phyloP scores from a whole-genome alignment of 2,113 vertebrate genomes.

The Sturnira hondurensis region DNA sequence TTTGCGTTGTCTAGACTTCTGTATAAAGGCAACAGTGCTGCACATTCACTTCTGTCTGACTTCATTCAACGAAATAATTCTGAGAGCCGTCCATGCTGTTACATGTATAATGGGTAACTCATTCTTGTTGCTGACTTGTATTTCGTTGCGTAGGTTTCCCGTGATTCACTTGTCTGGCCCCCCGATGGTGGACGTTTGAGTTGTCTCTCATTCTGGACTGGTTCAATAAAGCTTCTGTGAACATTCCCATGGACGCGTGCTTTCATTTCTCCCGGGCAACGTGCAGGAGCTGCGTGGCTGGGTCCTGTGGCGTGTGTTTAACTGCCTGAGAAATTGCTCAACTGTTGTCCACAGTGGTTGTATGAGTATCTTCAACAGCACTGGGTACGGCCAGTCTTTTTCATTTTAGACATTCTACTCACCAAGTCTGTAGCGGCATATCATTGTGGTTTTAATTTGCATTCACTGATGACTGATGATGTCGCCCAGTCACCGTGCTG shows the following conservation, averaged over 20 bases:
- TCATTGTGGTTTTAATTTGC: neutral
- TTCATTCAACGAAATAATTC: neutral
- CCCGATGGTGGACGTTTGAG: neutral
- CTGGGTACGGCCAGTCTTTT: neutral
- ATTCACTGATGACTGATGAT: neutral
- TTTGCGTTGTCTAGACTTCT: neutral
- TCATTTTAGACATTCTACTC: neutral
- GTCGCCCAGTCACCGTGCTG: neutral
- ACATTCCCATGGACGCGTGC: no score
- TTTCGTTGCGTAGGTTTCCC: neutral
- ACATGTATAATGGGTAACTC: neutral
- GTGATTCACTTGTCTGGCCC: neutral
- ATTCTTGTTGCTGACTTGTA: neutral
- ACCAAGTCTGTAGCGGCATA: neutral
- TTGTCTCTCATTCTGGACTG: neutral
- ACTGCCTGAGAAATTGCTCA: neutral
- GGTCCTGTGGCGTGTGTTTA: neutral
- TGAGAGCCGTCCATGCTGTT: neutral
- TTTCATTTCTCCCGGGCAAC: neutral
- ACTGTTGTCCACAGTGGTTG: neutral
- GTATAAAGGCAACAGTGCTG: neutral
- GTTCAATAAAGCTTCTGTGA: neutral
- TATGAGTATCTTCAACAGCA: neutral
- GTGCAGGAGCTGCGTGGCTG: neutral
- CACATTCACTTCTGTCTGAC: neutral